These are phyloP conservation scores for Drosophila vallismaia DNA, from an alignment of 2,888 invertebrate genomes.

Conservation along the genomic window DNA sequence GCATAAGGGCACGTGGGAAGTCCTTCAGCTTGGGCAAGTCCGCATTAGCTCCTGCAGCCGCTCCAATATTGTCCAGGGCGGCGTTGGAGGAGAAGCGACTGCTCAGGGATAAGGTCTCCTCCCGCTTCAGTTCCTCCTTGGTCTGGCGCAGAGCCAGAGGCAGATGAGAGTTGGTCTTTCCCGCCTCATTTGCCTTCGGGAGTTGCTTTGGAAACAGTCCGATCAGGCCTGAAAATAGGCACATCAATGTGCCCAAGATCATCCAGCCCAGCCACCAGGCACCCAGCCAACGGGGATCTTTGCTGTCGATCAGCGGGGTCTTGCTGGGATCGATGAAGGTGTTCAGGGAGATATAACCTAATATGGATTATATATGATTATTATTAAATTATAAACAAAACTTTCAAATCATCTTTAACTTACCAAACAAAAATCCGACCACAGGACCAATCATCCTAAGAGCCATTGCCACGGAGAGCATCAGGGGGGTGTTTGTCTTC, in stretches of 20 bases:
- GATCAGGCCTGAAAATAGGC: constrained; percentile 86
- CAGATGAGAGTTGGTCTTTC: constrained; percentile 74
- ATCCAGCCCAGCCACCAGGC: constrained; percentile 92
- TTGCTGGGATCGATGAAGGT: constrained; percentile 86
- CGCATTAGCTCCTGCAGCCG: constrained; percentile 57
- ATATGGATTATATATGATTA: background rate
- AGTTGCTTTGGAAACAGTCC: constrained; percentile 86
- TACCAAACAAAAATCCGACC: constrained; percentile 86
- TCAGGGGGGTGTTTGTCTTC: constrained; percentile 87
- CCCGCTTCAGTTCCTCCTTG: constrained; percentile 70
- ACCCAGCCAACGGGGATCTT: constrained; percentile 88
- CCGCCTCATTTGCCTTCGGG: constrained; percentile 63
- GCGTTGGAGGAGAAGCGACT: constrained; percentile 76
- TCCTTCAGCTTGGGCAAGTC: constrained; percentile 84
- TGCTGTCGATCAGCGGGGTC: constrained; percentile 86
- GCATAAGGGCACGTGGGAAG: constrained; percentile 86
- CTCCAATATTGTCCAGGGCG: constrained; percentile 69
- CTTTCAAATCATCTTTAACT: background rate
- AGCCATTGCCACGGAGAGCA: constrained; percentile 84
- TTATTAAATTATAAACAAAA: background rate
- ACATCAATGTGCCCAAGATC: constrained; percentile 85
- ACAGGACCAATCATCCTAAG: constrained; percentile 85
- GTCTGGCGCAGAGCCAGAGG: constrained; percentile 76
- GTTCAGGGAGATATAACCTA: constrained; percentile 84
- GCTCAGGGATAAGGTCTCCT: constrained; percentile 74